Evolutionary conservation across 2,113 vertebrate genomes (phyloP).

Genomic region (Caloenas nicobarica): DNA sequence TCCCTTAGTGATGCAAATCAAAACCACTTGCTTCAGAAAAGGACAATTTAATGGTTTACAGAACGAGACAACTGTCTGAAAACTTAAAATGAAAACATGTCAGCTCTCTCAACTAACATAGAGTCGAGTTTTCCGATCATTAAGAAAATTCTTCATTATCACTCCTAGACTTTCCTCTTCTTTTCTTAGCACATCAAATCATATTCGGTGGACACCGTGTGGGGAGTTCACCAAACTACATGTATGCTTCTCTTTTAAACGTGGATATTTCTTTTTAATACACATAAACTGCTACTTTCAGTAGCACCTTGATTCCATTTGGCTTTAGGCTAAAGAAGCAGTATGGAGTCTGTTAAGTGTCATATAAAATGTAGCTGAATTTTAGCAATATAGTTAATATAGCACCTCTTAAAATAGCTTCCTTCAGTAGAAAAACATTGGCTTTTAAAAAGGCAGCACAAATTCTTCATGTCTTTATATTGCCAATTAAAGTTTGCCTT

Average conservation of each 20-base stretch:
- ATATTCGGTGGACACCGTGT: not conserved
- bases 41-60: not conserved
- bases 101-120: not conserved
- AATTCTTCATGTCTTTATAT: not conserved
- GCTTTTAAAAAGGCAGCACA: not conserved
- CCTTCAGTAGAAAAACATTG: not conserved
- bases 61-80: not conserved
- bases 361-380: not conserved
- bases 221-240: not conserved
- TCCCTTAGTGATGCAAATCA: not conserved
- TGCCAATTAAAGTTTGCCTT: not conserved
- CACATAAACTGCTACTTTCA: not conserved
- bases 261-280: not conserved
- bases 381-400: not conserved
- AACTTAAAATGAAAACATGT: not conserved
- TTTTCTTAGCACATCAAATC: not conserved
- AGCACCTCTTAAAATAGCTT: not conserved
- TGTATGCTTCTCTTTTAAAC: not conserved
- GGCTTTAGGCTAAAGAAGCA: not conserved
- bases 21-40: not conserved
- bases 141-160: not conserved
- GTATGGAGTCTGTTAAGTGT: not conserved
- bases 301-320: not conserved
- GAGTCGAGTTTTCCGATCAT: not conserved
- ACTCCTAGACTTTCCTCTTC: not conserved